Percentiles rank a stretch among this genome's conserved stretches.
Conservation (phyloP, 2,888 invertebrate genomes). For the Caenorhabditis auriculariae region DNA sequence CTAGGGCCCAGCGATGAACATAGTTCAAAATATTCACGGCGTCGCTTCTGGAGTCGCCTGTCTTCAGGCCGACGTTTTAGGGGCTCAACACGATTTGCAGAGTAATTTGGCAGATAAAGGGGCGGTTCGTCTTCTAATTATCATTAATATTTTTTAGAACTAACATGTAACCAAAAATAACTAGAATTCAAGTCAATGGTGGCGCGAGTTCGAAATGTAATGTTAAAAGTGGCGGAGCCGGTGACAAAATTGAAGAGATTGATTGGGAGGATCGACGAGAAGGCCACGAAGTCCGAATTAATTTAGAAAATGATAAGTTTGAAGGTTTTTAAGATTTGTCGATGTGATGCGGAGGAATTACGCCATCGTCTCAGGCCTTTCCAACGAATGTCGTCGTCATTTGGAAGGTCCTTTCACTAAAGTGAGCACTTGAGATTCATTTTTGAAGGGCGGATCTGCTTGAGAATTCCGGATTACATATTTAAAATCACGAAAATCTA, state of each 20-base stretch:
- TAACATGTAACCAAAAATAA: no score
- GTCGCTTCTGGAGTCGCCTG: slow-evolving; percentile 50
- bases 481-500: no score
- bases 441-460: neutral
- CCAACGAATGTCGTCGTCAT: slow-evolving; percentile 25
- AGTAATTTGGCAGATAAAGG: slow-evolving; percentile 36
- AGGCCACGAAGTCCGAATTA: slow-evolving; percentile 16
- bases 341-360: slow-evolving; percentile 27
- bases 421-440: neutral
- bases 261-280: slow-evolving; percentile 24
- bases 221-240: slow-evolving; percentile 28
- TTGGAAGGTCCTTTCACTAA: slow-evolving; percentile 26
- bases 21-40: slow-evolving; percentile 42
- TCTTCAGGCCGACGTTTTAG: slow-evolving; percentile 45
- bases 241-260: slow-evolving; percentile 28
- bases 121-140: no score
- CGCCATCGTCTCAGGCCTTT: slow-evolving; percentile 16
- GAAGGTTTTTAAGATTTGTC: slow-evolving; percentile 18
- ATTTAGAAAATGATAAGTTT: neutral
- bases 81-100: slow-evolving; percentile 38
- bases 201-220: slow-evolving; percentile 9
- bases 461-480: neutral
- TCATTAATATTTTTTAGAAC: no score
- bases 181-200: slow-evolving; percentile 17
- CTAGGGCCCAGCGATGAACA: slow-evolving; percentile 50